A percentile compares a stretch with the other conserved stretches of the same genome.
phyloP scores from a whole-genome alignment of 2,797 vertebrate species.

The Anableps anableps region DNA sequence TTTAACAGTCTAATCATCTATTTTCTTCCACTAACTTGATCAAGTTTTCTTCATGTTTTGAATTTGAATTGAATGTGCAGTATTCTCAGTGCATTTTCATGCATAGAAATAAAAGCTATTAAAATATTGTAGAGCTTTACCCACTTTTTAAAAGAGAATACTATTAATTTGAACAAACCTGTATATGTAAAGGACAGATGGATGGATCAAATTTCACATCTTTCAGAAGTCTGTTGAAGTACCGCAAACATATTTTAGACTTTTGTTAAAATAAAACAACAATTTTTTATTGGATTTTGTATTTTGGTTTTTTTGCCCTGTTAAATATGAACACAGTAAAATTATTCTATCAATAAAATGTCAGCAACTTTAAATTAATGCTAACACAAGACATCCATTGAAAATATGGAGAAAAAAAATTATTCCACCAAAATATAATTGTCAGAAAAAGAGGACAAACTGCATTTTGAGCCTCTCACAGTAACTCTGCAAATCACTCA shows the following conservation, averaged over 20 bases:
- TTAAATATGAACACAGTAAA: neutral
- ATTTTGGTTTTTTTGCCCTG: neutral
- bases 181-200: neutral
- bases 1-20: too few species aligned
- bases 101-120: neutral
- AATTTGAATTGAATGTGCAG: neutral
- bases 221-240: neutral
- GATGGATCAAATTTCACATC: neutral
- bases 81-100: neutral
- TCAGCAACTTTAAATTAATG: neutral
- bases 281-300: neutral
- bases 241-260: neutral
- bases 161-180: neutral
- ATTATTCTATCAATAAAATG: neutral
- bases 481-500: neutral
- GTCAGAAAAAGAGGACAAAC: neutral
- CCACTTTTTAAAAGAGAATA: neutral
- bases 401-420: neutral
- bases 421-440: neutral
- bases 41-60: neutral
- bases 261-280: neutral
- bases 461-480: neutral
- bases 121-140: neutral
- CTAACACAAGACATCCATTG: neutral
- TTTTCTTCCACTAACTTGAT: neutral